These are phyloP conservation scores for Chalcosyrphus nemorum DNA, from an alignment of 2,888 invertebrate species.

Conservation along the genomic window DNA sequence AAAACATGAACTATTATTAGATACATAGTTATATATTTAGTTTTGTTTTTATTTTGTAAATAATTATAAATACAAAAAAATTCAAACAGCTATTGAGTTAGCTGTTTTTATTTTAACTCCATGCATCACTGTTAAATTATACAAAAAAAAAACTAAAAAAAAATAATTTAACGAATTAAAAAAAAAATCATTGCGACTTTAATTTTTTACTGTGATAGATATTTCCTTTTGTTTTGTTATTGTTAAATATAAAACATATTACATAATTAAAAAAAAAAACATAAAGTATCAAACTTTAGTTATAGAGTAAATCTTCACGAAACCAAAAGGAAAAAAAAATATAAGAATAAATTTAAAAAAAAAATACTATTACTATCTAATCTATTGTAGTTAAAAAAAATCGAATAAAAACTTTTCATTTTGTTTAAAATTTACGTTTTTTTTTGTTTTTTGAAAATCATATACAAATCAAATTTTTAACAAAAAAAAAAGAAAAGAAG, in stretches of 20 bases:
- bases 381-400: conserved; percentile 53
- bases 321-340: conserved; percentile 61
- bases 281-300: conserved; percentile 41
- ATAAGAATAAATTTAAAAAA: conserved; percentile 55
- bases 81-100: conserved; percentile 35
- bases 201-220: conserved; percentile 80
- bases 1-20: conserved; percentile 55
- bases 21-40: conserved; percentile 14
- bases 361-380: conserved; percentile 49
- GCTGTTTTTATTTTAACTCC: conserved; percentile 62
- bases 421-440: conserved; percentile 21
- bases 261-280: conserved; percentile 4
- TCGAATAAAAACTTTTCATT: conserved; percentile 52
- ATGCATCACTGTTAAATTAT: conserved; percentile 72
- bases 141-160: conserved; percentile 30
- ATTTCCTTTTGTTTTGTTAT: conserved; percentile 75
- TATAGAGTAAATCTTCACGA: conserved; percentile 32
- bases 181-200: conserved; percentile 76
- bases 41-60: conserved; percentile 64
- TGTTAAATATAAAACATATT: conserved; percentile 58
- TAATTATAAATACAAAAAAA: conserved; percentile 52
- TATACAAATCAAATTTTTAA: conserved; percentile 45
- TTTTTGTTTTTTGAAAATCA: conserved; percentile 19
- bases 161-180: conserved; percentile 42
- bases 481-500: conserved; percentile 40